A percentile compares a stretch with the other conserved stretches of the same genome.
These are phyloP conservation scores for Mus musculus DNA, from an alignment of 2,113 vertebrate genomes.

Conservation along the genomic window GRCm39 chr2:140291001-140291500, in stretches of 20 bases:
- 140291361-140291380: not conserved
- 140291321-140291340: not conserved
- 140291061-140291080: not conserved
- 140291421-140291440: not conserved
- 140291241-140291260: constrained; percentile 21
- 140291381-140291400: not conserved
- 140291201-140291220: not conserved
- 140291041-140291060: not conserved
- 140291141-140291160: not conserved
- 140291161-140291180: not conserved
- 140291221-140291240: not conserved
- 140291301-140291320: not conserved
- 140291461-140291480: not conserved
- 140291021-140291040: not conserved
- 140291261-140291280: not conserved
- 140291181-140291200: not conserved
- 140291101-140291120: not conserved
- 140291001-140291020: not conserved
- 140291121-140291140: not conserved
- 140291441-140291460: not conserved
- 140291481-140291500: not conserved
- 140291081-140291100: not conserved
- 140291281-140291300: not conserved
- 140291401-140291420: not conserved
- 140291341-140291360: not conserved